These are phyloP conservation scores for Sminthurinus aureus DNA, from an alignment of 2,888 invertebrate genomes.

Conservation along the genomic window DNA sequence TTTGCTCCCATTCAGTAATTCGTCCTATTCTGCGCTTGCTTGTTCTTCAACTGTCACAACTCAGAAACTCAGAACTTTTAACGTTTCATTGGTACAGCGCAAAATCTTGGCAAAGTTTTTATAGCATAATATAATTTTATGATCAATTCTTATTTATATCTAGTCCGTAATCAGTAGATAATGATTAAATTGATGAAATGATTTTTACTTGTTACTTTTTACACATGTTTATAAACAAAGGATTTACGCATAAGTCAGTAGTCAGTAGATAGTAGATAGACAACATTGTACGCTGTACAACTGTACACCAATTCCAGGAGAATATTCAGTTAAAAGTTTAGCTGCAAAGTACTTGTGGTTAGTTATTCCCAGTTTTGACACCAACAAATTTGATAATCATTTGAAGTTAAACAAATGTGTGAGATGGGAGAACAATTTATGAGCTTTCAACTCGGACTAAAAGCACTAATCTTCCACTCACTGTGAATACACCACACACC, in stretches of 20 bases:
- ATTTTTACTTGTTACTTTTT: no score
- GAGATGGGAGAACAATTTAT: conserved; percentile 27
- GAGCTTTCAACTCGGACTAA: conserved; percentile 31
- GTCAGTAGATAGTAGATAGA: no score
- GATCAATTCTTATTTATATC: no score
- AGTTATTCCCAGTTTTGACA: neutral
- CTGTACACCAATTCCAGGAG: neutral
- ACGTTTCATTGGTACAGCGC: no score
- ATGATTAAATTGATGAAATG: no score
- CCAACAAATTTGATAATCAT: neutral
- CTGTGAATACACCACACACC: neutral
- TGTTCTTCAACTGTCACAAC: neutral
- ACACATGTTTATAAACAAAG: no score
- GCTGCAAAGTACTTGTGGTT: neutral
- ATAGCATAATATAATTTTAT: no score
- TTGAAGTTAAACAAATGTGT: conserved; percentile 20
- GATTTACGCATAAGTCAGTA: no score
- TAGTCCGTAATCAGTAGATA: no score
- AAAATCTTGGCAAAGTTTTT: no score
- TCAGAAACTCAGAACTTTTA: conserved; percentile 1
- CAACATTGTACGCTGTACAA: no score
- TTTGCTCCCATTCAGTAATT: neutral
- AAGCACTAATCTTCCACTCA: conserved; percentile 14
- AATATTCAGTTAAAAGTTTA: neutral
- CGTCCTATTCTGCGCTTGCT: neutral